These are phyloP conservation scores for Oscheius myriophilus DNA, from an alignment of 2,888 invertebrate species.

Conservation along the genomic window DNA sequence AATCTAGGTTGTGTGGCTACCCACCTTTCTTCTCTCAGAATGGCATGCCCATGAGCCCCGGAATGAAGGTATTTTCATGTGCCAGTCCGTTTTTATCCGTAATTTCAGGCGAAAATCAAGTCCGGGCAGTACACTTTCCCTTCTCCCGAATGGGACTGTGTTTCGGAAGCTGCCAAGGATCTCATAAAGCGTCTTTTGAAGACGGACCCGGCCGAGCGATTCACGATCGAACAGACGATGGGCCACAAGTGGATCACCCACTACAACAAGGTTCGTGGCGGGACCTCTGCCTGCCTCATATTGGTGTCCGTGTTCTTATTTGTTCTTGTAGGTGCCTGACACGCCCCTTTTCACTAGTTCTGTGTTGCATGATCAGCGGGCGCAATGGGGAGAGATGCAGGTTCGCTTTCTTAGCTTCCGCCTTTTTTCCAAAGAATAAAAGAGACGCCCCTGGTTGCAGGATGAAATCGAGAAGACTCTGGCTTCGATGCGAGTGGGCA, in stretches of 20 bases:
- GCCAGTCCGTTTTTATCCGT: no score
- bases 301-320: not conserved
- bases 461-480: conserved; percentile 98
- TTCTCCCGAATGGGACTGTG: conserved; percentile 92
- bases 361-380: conserved; percentile 88
- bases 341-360: conserved; percentile 91
- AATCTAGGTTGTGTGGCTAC: conserved; percentile 85
- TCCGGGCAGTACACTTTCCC: conserved; percentile 97
- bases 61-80: conserved; percentile 81
- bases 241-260: conserved; percentile 81
- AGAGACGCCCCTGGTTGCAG: conserved; percentile 69
- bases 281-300: no score
- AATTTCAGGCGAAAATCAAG: conserved; percentile 79
- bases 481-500: conserved; percentile 97
- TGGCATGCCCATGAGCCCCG: conserved; percentile 95
- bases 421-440: conserved; percentile 1
- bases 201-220: conserved; percentile 88
- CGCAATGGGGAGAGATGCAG: conserved; percentile 95
- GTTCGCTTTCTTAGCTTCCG: conserved; percentile 33
- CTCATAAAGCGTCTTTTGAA: conserved; percentile 92
- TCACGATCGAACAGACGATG: conserved; percentile 84
- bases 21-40: conserved; percentile 99
- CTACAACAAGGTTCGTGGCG: conserved; percentile 72
- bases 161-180: conserved; percentile 91
- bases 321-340: conserved; percentile 79